Evolutionary conservation across 2,797 vertebrate species (phyloP), one percentile per base, ranked within the genome.

Genomic region (Euphonia xanthogaster): DNA sequence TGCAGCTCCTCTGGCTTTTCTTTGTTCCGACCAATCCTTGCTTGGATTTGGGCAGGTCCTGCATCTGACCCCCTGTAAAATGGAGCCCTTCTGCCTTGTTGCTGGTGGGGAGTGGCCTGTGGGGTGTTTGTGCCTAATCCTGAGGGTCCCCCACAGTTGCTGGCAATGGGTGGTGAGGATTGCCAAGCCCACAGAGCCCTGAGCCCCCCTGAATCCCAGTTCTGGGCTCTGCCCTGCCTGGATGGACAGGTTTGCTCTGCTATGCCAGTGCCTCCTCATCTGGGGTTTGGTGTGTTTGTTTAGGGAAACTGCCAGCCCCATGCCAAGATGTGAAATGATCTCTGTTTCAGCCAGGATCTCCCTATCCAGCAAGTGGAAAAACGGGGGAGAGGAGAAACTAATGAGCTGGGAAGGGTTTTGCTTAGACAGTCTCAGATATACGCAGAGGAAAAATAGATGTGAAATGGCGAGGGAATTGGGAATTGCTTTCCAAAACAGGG

Each of bases 191-290:
- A 23, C 1, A 2, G 40, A 31, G 45, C 60, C 57, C 68, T 60
- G 75, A 55, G 21, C 17, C 4, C 48, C 3, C 1, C 57, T 48
- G 79, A 55, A 54, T 19, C 47, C 1, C 1, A 61, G 35, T 30
- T 63, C 42, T 25, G 42, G 14, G 73, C 55, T 79, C 39, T 78
- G 47, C 83, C 79, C 68, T 8, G 10, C 82, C 77, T 68, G 54
- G 83, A 65, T 25, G 9, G 77, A 42, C 93, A 67, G 88, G 88
- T 82, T 91, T 93, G 78, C 70, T 91, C 73, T 94, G 80, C 77
- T 91, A 8, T 11, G 1, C 66, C 88, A 1, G 0, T 78, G 70
- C 33, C 72, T 91, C 58, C 74, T 88, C 37, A 3, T 33, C 48
- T 3, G 3, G 37, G 12, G 31, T 90, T 86, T 33, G 5, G 39